Base-by-base conservation (phyloP, 2,888 invertebrate species). In the Hermaeophaga mercurialis region DNA sequence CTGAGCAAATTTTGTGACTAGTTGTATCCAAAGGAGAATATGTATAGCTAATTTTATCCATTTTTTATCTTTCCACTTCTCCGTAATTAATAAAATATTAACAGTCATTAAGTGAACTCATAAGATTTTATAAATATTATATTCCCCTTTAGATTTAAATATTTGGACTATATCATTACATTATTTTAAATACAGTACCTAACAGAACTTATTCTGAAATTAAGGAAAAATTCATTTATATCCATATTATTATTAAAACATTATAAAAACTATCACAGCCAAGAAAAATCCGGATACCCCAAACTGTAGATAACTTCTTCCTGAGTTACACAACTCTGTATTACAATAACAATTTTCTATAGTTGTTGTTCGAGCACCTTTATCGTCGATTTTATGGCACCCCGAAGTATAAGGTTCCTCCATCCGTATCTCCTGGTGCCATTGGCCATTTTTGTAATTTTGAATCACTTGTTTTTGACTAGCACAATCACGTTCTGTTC, bases 321-420 rank as follows among this genome's bases (percentile, higher is more conserved):
- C 52, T 18, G 57, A 45, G 76, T 92, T 93, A 78, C 92, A 93
- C 36, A 90, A 79, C 69, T 88, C 81, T 38, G 82, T 82, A 31
- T 85, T 82, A 71, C 92, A 93, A 75, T 89, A 91, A 74, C 92
- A 93, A 74, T 88, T 86, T 78, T 84, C 83, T 0, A 85, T 81
- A 33, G 82, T 80, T 18, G 84, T 81, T 18, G 80, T 82, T 52
- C 85, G 81, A 57, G 83, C 80, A 2, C 85, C 87, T 68, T 86
- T 85, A 66, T 86, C 84, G 66, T 86, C 85, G 6, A 83, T 79
- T 48, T 79, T 77, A 54, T 80, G 57, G 72, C 92, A 92, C 7
- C 89, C 90, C 69, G 87, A 87, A 52, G 79, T 70, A 72, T 91
- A 91, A 1, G 88, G 86, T 70, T 87, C 87, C 63, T 86, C 81